A percentile compares a stretch with the other conserved stretches of the same genome.
These are phyloP conservation scores for Podocnemis expansa DNA, from an alignment of 2,113 vertebrate species.

Conservation along the genomic window DNA sequence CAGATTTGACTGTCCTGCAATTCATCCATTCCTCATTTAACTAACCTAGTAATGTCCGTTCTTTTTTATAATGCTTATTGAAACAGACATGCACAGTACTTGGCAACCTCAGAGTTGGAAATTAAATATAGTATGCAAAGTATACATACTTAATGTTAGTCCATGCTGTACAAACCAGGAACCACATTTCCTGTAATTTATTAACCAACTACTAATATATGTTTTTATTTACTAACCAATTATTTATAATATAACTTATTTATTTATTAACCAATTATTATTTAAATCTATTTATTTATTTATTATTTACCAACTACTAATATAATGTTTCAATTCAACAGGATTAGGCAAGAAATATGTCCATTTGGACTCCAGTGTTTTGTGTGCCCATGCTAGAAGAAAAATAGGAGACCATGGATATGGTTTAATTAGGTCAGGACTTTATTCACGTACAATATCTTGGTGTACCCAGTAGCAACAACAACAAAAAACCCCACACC, in stretches of 20 bases:
- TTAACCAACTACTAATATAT: rapidly evolving
- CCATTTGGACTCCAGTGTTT: neutral
- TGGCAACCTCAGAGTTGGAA: neutral
- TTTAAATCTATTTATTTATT: too few species aligned
- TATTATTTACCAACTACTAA: rapidly evolving
- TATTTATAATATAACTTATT: too few species aligned
- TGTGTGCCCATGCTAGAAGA: neutral
- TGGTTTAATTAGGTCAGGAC: too few species aligned
- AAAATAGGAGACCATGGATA: neutral
- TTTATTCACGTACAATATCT: neutral
- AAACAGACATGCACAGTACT: neutral
- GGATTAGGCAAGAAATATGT: neutral
- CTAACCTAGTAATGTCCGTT: rapidly evolving
- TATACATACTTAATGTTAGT: neutral
- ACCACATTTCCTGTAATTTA: rapidly evolving
- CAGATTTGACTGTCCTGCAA: neutral
- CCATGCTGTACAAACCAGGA: neutral
- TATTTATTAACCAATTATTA: too few species aligned
- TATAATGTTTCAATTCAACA: rapidly evolving
- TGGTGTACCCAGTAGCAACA: neutral
- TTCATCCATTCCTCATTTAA: neutral
- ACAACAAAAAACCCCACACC: neutral
- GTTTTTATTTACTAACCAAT: too few species aligned
- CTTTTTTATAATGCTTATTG: neutral
- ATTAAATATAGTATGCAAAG: neutral